Conservation (phyloP, 2,113 vertebrate genomes). For the Dipodomys spectabilis region DNA sequence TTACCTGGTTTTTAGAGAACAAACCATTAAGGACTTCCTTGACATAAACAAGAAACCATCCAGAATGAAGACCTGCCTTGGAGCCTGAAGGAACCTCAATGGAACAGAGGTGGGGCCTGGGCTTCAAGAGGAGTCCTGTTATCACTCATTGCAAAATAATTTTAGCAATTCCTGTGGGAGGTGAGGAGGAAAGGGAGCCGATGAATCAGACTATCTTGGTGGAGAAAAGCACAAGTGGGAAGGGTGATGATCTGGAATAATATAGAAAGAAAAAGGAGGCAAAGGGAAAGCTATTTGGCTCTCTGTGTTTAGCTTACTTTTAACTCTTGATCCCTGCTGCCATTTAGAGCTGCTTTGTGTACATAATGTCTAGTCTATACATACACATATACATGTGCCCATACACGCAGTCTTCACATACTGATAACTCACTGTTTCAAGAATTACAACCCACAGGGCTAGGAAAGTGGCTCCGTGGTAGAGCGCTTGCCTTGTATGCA, state of each 20-base stretch:
- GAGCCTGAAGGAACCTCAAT: slow-evolving; percentile 48
- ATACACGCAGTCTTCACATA: neutral
- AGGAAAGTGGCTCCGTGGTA: too few species aligned
- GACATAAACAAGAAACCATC: slow-evolving; percentile 1
- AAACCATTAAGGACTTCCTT: neutral
- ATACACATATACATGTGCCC: neutral
- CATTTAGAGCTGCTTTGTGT: neutral
- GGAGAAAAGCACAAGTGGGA: slow-evolving; percentile 65
- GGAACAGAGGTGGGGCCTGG: slow-evolving; percentile 58
- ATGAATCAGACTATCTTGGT: slow-evolving; percentile 72
- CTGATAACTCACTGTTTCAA: neutral
- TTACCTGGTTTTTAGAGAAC: neutral
- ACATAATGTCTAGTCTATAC: neutral
- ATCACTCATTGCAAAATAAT: slow-evolving; percentile 72
- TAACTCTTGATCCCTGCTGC: slow-evolving; percentile 17
- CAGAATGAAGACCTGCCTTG: slow-evolving; percentile 35
- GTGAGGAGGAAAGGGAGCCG: slow-evolving; percentile 62
- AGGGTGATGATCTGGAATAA: slow-evolving; percentile 52
- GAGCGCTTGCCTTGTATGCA: too few species aligned
- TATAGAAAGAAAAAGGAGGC: slow-evolving; percentile 14
- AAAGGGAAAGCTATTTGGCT: slow-evolving; percentile 14
- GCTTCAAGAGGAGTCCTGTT: slow-evolving; percentile 48
- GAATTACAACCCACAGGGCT: neutral
- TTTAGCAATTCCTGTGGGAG: slow-evolving; percentile 78
- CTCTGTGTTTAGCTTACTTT: slow-evolving; percentile 20